phyloP scores from a whole-genome alignment of 2,113 vertebrate species.

The Protobothrops flavoviridis region DNA sequence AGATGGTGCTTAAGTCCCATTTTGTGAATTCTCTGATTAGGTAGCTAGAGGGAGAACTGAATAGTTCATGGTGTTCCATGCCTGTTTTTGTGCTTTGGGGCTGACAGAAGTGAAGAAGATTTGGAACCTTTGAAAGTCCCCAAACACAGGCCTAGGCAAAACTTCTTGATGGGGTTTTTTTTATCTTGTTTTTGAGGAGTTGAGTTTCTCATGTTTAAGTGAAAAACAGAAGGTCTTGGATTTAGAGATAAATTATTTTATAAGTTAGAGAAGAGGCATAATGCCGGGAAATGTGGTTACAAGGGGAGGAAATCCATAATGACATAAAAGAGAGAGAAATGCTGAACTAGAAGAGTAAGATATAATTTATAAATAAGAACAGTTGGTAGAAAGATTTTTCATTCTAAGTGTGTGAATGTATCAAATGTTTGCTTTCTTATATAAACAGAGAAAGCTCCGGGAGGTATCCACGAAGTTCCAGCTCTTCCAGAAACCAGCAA shows the following conservation, averaged over 20 bases:
- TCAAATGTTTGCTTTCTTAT: constrained; percentile 11
- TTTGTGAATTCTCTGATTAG: neutral
- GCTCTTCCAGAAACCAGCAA: constrained; percentile 97
- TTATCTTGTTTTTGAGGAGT: neutral
- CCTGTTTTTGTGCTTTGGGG: neutral
- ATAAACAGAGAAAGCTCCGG: constrained; percentile 86
- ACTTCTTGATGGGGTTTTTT: neutral
- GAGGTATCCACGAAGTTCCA: constrained; percentile 96
- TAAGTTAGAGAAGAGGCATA: neutral
- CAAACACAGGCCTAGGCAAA: neutral
- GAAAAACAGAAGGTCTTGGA: neutral
- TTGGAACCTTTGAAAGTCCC: neutral
- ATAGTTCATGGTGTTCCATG: neutral
- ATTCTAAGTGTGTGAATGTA: no score
- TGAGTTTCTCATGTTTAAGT: neutral
- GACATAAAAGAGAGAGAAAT: neutral
- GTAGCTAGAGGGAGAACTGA: neutral
- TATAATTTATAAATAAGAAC: neutral
- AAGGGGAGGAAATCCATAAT: neutral
- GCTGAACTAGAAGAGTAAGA: neutral
- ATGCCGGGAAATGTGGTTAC: neutral
- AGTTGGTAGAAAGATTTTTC: neutral
- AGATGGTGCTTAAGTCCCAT: neutral
- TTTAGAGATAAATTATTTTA: neutral
- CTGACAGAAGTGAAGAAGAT: neutral